These are phyloP conservation scores for Enteromius argenteus DNA, from an alignment of 2,797 vertebrate species.

Conservation along the genomic window DNA sequence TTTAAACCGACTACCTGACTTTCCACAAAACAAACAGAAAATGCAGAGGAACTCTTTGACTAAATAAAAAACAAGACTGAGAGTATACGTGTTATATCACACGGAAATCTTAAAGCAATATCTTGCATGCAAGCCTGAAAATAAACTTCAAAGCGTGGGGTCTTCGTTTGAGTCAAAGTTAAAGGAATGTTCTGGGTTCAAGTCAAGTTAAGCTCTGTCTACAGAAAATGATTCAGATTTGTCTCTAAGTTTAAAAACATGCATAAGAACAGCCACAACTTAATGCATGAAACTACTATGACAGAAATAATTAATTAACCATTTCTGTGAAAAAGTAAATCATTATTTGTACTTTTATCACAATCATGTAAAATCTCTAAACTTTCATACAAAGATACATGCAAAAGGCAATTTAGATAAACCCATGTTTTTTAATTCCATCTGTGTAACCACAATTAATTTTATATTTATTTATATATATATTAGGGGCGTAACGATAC, in stretches of 20 bases:
- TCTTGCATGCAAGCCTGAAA: neutral
- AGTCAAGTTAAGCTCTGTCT: slow-evolving; percentile 7
- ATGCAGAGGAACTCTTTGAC: neutral
- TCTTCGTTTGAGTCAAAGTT: neutral
- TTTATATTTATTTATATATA: too few relatives aligned
- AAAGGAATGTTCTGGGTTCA: slow-evolving; percentile 18
- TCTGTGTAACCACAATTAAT: neutral
- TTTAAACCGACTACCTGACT: slow-evolving; percentile 30
- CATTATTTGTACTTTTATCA: neutral
- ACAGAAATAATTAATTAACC: neutral
- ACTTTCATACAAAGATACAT: neutral
- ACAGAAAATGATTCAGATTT: neutral
- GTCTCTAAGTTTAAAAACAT: neutral
- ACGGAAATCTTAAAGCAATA: slow-evolving; percentile 29
- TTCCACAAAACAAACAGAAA: slow-evolving; percentile 31
- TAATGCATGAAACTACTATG: neutral
- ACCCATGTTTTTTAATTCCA: neutral
- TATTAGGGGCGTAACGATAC: too few relatives aligned
- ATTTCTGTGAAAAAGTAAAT: too few relatives aligned
- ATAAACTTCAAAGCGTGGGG: neutral
- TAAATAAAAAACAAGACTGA: neutral
- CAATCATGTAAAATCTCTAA: neutral
- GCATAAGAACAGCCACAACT: neutral
- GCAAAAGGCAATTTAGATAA: neutral
- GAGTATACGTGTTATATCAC: neutral